Base-by-base conservation (phyloP, 2,888 invertebrate species). In the Pediacus dermestoides region DNA sequence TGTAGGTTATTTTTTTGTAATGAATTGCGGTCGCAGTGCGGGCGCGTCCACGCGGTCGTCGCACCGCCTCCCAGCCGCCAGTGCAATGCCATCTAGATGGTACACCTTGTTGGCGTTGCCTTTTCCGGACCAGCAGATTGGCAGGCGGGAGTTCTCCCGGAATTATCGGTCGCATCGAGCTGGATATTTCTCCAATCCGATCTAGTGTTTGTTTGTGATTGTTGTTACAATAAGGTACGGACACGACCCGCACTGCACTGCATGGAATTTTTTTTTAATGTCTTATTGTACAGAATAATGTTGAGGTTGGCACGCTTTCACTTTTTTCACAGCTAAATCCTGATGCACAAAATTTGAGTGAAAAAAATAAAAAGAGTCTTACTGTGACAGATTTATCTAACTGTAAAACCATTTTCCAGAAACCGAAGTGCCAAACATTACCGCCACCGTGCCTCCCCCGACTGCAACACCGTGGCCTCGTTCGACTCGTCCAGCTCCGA, bases 101-200 rank as follows among this genome's bases (percentile, higher is more conserved):
- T 90, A 88, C 77, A 90, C 89, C 48, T 81, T 91, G 61, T 80
- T 91, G 70, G 91, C 91, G 55, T 78, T 91, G 64, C 91, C 91
- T 55, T 92, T 92, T 74, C 89, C 90, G 63, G 91, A 92, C 76
- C 90, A 91, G 76, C 90, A 89, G 70, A 82, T 91, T 62, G 91
- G 88, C 57, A 75, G 89, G 63, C 79, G 91, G 49, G 89, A 91
- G 73, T 81, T 87, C 61, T 81, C 81, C 53, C 79, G 88, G 60
- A 79, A 80, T 61, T 82, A 81, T 68, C 78, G 83, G 45, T 78
- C 77, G 63, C 83, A 83, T 63, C 74, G 78, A 56, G 90, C 90
- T 59, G 91, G 90, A 64, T 88, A 88, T 74, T 91, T 90, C 78
- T 89, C 89, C 74, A 88, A 88, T 72, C 85, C 85, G 41, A 75